Evolutionary conservation across 2,113 vertebrate species (phyloP), one percentile per base, ranked within the genome.

Genomic region (Rostratula benghalensis): DNA sequence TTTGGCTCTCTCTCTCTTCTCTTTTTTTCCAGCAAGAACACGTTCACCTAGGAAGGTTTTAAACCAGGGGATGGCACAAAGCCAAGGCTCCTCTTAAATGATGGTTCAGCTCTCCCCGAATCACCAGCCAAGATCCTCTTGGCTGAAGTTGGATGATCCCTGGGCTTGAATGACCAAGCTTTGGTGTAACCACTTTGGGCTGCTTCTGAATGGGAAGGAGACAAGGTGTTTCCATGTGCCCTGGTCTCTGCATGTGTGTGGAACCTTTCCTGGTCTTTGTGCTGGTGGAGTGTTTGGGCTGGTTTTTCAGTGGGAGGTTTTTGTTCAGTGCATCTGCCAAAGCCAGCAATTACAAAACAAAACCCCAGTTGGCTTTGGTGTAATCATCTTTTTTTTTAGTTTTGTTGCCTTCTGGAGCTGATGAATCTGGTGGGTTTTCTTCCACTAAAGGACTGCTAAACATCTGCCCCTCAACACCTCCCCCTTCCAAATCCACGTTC

Each of bases 201-300:
- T 80, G 11, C 48, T 74, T 68, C 41, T 83, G 71, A 71, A 79
- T 14, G 20, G 41, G 28, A 89, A 87, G 16, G 13, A 30, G 7
- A 27, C 39, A 67, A 68, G 31, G 33, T 43, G 8, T 60, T 89
- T 51, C 67, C 3, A 2, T 61, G 21, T 25, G n/a, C 14, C 15
- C 21, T 4, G 1, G 23, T n/a, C 31, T 61, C 2, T 3, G 46
- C 23, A n/a, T 11, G 13, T 2, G 13, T 2, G 3, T 28, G 11
- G 46, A 74, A 57, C 27, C 20, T 80, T 56, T 54, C 3, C 3
- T 33, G 19, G 5, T 85, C 27, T 57, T 76, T 57, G 61, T 85
- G 33, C 61, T 54, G 25, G 15, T 71, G 74, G 18, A 65, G 90
- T 14, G 4, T n/a, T 76, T 68, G 30, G 56, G 35, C 75, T 63